Percentiles rank a stretch among this genome's conserved stretches.
phyloP scores from a whole-genome alignment of 2,888 invertebrate species.

The Rotaria socialis region DNA sequence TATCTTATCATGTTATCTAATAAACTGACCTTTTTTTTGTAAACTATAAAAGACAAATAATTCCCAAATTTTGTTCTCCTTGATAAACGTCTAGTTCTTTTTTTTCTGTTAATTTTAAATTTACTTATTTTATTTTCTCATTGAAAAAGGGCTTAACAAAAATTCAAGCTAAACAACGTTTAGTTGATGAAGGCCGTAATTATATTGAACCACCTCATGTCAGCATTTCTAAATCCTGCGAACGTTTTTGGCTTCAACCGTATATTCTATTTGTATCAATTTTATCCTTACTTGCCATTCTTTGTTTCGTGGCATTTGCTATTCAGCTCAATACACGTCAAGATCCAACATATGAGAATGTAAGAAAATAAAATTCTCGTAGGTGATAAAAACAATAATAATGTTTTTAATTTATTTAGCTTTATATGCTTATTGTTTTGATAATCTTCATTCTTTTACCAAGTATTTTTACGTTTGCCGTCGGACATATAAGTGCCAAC shows the following conservation, averaged over 20 bases:
- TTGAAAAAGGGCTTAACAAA: not conserved
- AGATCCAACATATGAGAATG: slow-evolving; percentile 11
- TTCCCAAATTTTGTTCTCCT: too few species aligned
- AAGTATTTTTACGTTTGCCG: slow-evolving; percentile 30
- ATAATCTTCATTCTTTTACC: slow-evolving; percentile 26
- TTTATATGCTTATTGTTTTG: slow-evolving; percentile 25
- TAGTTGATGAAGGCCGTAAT: slow-evolving; percentile 3
- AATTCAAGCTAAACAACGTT: slow-evolving; percentile 33
- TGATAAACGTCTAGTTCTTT: too few species aligned
- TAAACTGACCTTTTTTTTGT: not conserved
- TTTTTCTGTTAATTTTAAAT: too few species aligned
- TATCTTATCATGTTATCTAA: too few species aligned
- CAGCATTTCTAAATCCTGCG: slow-evolving; percentile 12
- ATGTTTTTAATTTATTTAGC: not conserved
- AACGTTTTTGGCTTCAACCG: slow-evolving; percentile 10
- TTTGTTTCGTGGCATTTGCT: slow-evolving; percentile 24
- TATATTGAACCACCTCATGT: slow-evolving; percentile 37
- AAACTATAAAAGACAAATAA: not conserved
- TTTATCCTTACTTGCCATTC: not conserved
- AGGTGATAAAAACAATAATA: too few species aligned
- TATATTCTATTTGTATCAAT: slow-evolving; percentile 5
- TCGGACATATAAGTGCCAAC: slow-evolving; percentile 28
- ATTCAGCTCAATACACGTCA: slow-evolving; percentile 13
- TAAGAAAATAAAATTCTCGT: not conserved
- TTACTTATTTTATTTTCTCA: not conserved